Base-by-base conservation (phyloP, 2,888 invertebrate species). In the Eupithecia dodoneata region DNA sequence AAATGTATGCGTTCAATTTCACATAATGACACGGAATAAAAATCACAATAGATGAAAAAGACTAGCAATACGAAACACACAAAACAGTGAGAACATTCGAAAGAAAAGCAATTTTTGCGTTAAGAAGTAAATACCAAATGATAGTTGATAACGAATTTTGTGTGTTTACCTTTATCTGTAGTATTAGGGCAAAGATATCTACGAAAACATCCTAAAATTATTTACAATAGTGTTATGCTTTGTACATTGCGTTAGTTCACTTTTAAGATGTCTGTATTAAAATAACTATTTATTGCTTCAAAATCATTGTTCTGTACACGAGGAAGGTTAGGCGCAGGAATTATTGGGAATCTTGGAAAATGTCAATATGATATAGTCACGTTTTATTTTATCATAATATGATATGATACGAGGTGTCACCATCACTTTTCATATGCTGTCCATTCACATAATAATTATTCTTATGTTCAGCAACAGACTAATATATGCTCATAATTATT, bases 131-230 rank as follows among this genome's bases (percentile, higher is more conserved):
- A 41, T 67, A 65, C 65, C 15, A 44, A 42, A 67, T 67, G 42
- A n/a, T 13, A 42, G 41, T 41, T n/a, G 44, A 67, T 67, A n/a
- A 44, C 42, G 12, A 67, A 44, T 47, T 44, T 69, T 69, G 47
- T 69, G 44, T 45, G 69, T 45, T 69, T 69, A 69, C 69, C 69
- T 69, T 13, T n/a, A 18, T 77, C 80, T 82, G 74, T 79, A 72
- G 76, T 49, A 47, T 45, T 45, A 41, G 65, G 65, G 12, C 18
- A 69, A 69, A 69, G 69, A 47, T 69, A 45, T 69, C 69, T 69
- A 69, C 45, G 6, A 69, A 71, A 49, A 71, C 52, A 49, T 52
- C 52, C 47, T 45, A n/a, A 18, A 69, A 67, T n/a, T 65, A 65
- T 65, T 65, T 41, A 65, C 65, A 66, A 42, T 67, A 13, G 42